A percentile compares a stretch with the other conserved stretches of the same genome.
These are phyloP conservation scores for Euschistus heros DNA, from an alignment of 1,140 invertebrate species.

Conservation along the genomic window DNA sequence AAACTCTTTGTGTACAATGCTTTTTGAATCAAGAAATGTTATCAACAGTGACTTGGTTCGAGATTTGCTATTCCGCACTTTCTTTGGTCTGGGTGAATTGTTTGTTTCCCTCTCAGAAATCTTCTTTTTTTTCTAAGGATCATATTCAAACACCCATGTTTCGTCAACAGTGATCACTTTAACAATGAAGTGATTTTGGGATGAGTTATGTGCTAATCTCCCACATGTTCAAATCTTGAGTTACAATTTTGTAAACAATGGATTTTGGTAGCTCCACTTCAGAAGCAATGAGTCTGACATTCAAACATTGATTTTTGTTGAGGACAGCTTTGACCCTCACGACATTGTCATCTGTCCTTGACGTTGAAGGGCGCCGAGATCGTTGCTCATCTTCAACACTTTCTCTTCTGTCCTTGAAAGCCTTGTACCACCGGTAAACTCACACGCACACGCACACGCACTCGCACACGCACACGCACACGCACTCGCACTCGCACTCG, in stretches of 20 bases:
- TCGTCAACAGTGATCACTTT: not conserved
- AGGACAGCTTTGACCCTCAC: not conserved
- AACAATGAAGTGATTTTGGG: not conserved
- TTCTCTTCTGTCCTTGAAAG: not conserved
- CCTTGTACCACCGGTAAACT: not conserved
- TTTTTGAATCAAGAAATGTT: not conserved
- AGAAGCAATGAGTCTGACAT: not conserved
- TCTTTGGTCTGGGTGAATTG: not conserved
- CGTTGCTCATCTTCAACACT: not conserved
- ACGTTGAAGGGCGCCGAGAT: not conserved
- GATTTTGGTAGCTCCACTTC: not conserved
- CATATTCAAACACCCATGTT: not conserved
- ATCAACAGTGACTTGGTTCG: not conserved
- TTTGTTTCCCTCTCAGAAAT: not conserved
- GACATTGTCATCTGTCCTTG: no score
- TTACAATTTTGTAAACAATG: not conserved
- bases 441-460: no score
- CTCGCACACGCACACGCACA: no score
- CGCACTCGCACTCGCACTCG: no score
- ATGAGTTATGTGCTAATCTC: not conserved
- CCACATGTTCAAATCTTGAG: not conserved
- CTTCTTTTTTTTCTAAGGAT: not conserved
- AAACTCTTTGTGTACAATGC: not conserved
- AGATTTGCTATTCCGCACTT: not conserved
- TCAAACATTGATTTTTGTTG: not conserved